Base-by-base conservation (phyloP, 2,888 invertebrate species). In the Drosophila aldrichi region DNA sequence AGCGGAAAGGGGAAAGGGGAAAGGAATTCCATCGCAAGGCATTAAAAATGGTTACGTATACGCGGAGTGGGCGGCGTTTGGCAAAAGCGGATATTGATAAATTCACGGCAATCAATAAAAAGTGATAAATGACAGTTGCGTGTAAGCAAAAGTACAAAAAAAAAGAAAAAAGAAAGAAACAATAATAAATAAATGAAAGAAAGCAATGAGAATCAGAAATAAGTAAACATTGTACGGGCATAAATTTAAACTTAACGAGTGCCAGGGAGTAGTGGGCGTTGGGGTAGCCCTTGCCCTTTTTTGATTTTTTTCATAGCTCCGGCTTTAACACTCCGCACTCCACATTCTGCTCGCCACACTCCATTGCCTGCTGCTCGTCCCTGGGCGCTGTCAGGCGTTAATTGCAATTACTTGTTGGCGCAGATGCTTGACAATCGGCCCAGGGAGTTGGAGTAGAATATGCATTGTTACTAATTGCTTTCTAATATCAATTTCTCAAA, bases 121-220 rank as follows among this genome's bases (percentile, higher is more conserved):
- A 79, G 85, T 86, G 86, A 89, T 89, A 86, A 86, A 89, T 86
- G 88, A 88, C 89, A 88, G 81, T 85, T 79, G 79, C 79, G 81
- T 84, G 84, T 88, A 83, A 78, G 79, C 62, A 82, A 63, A 67
- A 67, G 58, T 44, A 64, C 54, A 65, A 55, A 25, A 46, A 60
- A 34, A 38, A 68, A 52, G 2, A 9, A 49, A 43, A 60, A 34
- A 40, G 0, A 29, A 29, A 29, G 7, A 29, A 29, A 29, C 29
- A 29, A 38, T 41, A 36, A 59, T 22, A 34, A 70, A 64, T 55
- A 63, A 22, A 48, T 51, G 75, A 60, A 66, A 73, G 76, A 51
- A 74, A 73, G 70, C 54, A 72, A 69, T 65, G 67, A 46, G 73
- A 70, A 65, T 68, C 70, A 55, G 54, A 79, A 76, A 76, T 70